Percentiles rank a stretch among this genome's conserved stretches.
Conservation (phyloP, 2,797 vertebrate species). For the Pipistrellus kuhlii region DNA sequence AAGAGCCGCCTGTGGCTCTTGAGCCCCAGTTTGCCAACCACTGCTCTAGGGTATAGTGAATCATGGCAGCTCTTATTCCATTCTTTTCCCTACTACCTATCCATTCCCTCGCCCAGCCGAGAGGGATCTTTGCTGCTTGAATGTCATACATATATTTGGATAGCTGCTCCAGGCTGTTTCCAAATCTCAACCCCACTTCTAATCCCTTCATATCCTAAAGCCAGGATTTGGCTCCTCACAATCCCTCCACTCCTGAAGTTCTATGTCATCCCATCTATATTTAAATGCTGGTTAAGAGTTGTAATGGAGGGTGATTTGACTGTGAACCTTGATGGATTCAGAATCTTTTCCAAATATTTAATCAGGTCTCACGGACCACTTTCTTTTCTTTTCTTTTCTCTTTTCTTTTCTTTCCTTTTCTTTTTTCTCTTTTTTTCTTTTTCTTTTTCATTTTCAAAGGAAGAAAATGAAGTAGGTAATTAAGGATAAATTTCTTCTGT, state of each 20-base stretch:
- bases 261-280: background rate
- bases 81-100: background rate
- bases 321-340: constrained; percentile 10
- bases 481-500: background rate
- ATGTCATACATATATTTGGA: background rate
- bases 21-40: no score
- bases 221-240: background rate
- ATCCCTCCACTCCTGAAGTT: background rate
- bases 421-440: background rate
- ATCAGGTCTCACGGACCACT: background rate
- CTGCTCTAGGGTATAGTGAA: background rate
- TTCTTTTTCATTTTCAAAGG: constrained; percentile 26
- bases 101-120: background rate
- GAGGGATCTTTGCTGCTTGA: background rate
- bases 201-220: background rate
- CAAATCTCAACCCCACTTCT: background rate
- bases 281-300: background rate
- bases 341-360: background rate
- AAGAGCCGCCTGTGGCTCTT: no score
- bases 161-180: background rate
- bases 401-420: background rate
- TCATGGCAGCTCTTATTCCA: background rate
- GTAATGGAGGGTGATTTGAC: background rate
- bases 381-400: background rate
- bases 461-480: constrained; percentile 19